Percentiles rank a stretch among this genome's conserved stretches.
phyloP scores from a whole-genome alignment of 2,888 invertebrate species.

The Machimus atricapillus region DNA sequence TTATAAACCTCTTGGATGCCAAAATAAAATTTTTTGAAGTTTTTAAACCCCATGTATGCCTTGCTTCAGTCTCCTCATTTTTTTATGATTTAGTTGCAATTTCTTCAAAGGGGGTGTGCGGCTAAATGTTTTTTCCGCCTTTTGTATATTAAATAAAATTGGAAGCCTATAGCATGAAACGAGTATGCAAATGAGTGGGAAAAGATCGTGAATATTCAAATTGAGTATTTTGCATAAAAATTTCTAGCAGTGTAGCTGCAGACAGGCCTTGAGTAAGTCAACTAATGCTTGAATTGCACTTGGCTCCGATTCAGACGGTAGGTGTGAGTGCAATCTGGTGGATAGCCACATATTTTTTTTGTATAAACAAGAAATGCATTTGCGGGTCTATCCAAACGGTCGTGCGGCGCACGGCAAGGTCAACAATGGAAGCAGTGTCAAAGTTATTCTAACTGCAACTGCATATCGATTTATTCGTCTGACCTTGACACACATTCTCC shows the following conservation, averaged over 20 bases:
- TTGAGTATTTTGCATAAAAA: neutral
- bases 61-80: too few relatives aligned
- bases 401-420: neutral
- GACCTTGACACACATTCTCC: constrained; percentile 31
- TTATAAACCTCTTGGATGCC: too few relatives aligned
- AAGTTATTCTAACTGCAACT: constrained; percentile 36
- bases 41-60: too few relatives aligned
- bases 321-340: neutral
- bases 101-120: neutral
- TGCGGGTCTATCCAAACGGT: neutral
- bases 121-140: neutral
- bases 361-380: constrained; percentile 22
- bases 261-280: constrained; percentile 35
- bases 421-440: constrained; percentile 32
- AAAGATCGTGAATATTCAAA: neutral
- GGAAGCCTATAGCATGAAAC: neutral
- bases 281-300: constrained; percentile 36
- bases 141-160: neutral
- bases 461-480: constrained; percentile 15
- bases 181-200: neutral
- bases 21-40: too few relatives aligned
- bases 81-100: neutral
- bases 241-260: constrained; percentile 30
- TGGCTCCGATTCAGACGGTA: constrained; percentile 35
- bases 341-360: neutral